A percentile compares a stretch with the other conserved stretches of the same genome.
phyloP scores from a whole-genome alignment of 2,797 vertebrate genomes.

The Molossus alvarezi region DNA sequence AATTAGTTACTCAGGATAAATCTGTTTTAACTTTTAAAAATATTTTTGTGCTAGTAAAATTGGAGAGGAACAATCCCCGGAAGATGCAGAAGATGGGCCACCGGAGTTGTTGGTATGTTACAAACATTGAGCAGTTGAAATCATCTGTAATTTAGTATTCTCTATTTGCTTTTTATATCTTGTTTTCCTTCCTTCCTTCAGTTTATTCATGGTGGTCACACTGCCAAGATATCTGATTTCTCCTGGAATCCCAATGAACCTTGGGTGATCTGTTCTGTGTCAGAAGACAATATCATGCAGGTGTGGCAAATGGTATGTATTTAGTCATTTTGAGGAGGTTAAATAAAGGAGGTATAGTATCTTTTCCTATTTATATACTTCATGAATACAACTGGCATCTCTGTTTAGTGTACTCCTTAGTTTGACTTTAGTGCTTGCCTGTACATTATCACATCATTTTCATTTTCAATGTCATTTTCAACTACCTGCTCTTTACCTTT shows the following conservation, averaged over 20 bases:
- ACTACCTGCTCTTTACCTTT: background rate
- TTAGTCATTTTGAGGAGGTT: background rate
- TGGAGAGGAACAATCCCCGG: slow-evolving; percentile 98
- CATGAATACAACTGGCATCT: background rate
- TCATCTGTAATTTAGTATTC: background rate
- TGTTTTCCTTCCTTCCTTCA: slow-evolving; percentile 78
- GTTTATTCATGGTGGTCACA: slow-evolving; percentile 98
- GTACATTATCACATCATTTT: background rate
- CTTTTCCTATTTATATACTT: background rate
- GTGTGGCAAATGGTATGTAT: slow-evolving; percentile 97
- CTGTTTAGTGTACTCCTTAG: background rate
- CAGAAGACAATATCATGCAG: slow-evolving; percentile 99
- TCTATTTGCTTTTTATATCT: slow-evolving; percentile 51
- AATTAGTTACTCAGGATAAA: slow-evolving; percentile 89
- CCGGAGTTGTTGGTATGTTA: slow-evolving; percentile 96
- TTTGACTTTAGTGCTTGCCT: background rate
- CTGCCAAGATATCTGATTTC: slow-evolving; percentile 98
- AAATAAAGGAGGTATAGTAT: background rate
- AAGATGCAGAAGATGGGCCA: slow-evolving; percentile 98
- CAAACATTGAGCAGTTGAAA: background rate
- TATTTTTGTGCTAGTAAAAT: slow-evolving; percentile 93
- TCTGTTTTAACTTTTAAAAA: slow-evolving; percentile 32
- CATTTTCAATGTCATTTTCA: background rate
- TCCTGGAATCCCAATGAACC: slow-evolving; percentile 99
- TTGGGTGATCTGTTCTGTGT: slow-evolving; percentile 98